Percentiles rank a stretch among this genome's conserved stretches.
Conservation (phyloP, 2,888 invertebrate species). For the Alloscopus bannaensis region DNA sequence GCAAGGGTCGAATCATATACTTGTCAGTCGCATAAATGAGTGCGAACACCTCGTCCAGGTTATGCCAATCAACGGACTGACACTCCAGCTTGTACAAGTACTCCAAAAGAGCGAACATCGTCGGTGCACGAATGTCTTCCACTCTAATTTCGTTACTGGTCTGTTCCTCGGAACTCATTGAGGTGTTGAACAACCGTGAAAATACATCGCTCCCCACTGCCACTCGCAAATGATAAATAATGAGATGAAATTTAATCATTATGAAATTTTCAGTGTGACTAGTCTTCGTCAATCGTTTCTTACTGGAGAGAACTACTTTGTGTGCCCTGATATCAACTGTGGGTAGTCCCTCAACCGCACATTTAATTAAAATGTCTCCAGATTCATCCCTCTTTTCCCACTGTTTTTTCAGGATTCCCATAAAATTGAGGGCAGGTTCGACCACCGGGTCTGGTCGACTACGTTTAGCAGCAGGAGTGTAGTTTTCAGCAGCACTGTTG, state of each 20-base stretch:
- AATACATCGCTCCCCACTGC: constrained; percentile 31
- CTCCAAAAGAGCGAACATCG: constrained; percentile 12
- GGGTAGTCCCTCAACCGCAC: not conserved
- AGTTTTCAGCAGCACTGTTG: no score
- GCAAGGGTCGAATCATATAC: constrained; percentile 21
- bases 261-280: no score
- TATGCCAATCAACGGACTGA: constrained; percentile 22
- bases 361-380: not conserved
- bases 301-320: not conserved
- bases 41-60: constrained; percentile 16
- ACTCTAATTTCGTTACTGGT: not conserved
- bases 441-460: not conserved
- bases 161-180: constrained; percentile 10
- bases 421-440: not conserved
- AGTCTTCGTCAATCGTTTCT: no score
- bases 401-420: no score
- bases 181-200: constrained; percentile 20
- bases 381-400: not conserved
- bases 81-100: constrained; percentile 22
- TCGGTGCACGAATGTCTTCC: constrained; percentile 22
- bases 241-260: no score
- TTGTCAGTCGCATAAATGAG: constrained; percentile 45
- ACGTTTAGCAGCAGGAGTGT: no score
- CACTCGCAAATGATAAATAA: no score
- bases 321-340: not conserved